Percentiles rank a stretch among this genome's conserved stretches.
Evolutionary conservation across 1,140 invertebrate genomes (phyloP).

Genomic region (Monochamus saltuarius): DNA sequence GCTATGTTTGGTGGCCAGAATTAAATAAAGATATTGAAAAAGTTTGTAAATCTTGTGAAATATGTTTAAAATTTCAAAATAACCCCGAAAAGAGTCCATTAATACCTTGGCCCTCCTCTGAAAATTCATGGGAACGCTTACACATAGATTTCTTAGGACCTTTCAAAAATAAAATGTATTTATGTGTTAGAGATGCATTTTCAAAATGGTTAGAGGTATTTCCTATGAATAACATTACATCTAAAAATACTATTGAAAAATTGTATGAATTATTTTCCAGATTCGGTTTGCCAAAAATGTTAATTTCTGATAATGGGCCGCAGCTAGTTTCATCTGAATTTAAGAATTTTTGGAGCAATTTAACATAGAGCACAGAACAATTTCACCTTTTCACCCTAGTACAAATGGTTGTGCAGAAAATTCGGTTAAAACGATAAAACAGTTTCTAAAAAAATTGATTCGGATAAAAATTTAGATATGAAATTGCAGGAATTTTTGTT

Average conservation of each 20-base stretch:
- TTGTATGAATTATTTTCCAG: slow-evolving; percentile 23
- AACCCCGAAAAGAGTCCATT: slow-evolving; percentile 36
- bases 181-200: slow-evolving; percentile 40
- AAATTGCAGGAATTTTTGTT: too few relatives aligned
- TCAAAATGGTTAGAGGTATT: slow-evolving; percentile 42
- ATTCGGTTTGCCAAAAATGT: slow-evolving; percentile 31
- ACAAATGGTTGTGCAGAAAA: slow-evolving; percentile 29
- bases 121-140: slow-evolving; percentile 26
- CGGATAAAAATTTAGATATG: too few relatives aligned
- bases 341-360: slow-evolving; percentile 25
- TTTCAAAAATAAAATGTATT: slow-evolving; percentile 26
- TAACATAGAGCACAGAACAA: slow-evolving; percentile 28
- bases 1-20: slow-evolving; percentile 43
- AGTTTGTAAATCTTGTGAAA: slow-evolving; percentile 23
- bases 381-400: slow-evolving; percentile 30
- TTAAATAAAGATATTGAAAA: slow-evolving; percentile 49
- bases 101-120: not conserved
- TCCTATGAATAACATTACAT: slow-evolving; percentile 21
- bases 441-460: too few relatives aligned
- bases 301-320: slow-evolving; percentile 36
- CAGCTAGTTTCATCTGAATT: slow-evolving; percentile 24
- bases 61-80: slow-evolving; percentile 26
- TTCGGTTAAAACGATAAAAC: too few relatives aligned
- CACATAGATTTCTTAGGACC: slow-evolving; percentile 41
- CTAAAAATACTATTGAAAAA: slow-evolving; percentile 23